Conservation (phyloP, 1,140 invertebrate species). For the Drosophila nannoptera region DNA sequence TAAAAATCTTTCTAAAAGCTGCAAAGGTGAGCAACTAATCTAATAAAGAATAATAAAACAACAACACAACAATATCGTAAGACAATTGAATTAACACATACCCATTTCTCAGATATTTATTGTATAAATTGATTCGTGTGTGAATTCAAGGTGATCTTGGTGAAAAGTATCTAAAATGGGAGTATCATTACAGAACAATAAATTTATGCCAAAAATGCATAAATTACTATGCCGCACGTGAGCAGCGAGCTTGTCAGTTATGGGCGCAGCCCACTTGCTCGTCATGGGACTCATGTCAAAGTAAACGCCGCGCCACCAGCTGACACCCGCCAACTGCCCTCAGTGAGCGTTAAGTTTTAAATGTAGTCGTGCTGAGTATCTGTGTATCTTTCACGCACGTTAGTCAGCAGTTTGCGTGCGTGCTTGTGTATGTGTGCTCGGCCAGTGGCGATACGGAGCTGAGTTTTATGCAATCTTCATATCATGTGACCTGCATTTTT, state of each 20-base stretch:
- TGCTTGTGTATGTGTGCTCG: conserved; percentile 1
- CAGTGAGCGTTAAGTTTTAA: conserved; percentile 45
- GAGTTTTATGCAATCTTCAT: conserved; percentile 69
- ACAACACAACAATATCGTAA: conserved; percentile 17
- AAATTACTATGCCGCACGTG: conserved; percentile 37
- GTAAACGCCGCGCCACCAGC: conserved; percentile 40
- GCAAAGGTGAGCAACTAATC: conserved; percentile 63
- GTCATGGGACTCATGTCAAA: conserved; percentile 59
- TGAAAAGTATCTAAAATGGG: not conserved
- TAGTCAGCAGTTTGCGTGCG: conserved; percentile 44
- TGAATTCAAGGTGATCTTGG: conserved; percentile 62
- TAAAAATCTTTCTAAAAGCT: conserved; percentile 59
- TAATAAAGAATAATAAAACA: conserved; percentile 23
- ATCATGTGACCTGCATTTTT: conserved; percentile 62
- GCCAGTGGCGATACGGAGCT: conserved; percentile 50
- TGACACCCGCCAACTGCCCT: conserved; percentile 43
- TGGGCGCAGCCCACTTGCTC: conserved; percentile 6
- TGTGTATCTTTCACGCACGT: conserved; percentile 54
- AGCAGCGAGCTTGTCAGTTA: conserved; percentile 11
- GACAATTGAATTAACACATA: conserved; percentile 7
- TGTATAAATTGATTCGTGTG: conserved; percentile 10
- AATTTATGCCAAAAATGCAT: conserved; percentile 25
- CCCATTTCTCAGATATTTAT: not conserved
- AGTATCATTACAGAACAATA: conserved; percentile 8
- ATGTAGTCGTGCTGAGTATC: conserved; percentile 30